Conservation (phyloP, 1,140 invertebrate genomes). For the Euwallacea similis region DNA sequence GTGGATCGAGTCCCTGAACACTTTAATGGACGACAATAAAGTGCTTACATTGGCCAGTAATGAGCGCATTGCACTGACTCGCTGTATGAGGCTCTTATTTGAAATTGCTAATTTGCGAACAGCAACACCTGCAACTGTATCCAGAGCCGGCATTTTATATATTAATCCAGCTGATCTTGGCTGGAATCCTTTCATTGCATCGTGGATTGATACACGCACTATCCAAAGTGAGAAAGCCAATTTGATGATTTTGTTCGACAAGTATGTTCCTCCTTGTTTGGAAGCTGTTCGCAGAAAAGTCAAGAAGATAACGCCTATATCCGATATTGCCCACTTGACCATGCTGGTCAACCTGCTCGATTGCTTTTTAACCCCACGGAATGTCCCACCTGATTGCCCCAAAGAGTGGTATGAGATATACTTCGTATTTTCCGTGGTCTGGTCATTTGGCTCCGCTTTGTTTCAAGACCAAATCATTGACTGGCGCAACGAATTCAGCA, state of each 20-base stretch:
- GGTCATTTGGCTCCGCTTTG: slow-evolving; percentile 90
- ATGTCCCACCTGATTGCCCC: slow-evolving; percentile 81
- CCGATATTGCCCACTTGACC: slow-evolving; percentile 88
- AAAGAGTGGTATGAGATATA: slow-evolving; percentile 94
- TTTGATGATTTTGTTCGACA: slow-evolving; percentile 88
- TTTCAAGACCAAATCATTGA: slow-evolving; percentile 88
- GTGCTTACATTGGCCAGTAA: slow-evolving; percentile 91
- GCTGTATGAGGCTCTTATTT: slow-evolving; percentile 88
- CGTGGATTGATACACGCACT: slow-evolving; percentile 86
- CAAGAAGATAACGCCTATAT: slow-evolving; percentile 89
- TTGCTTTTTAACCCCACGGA: slow-evolving; percentile 77
- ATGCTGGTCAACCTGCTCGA: slow-evolving; percentile 90
- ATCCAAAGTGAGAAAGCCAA: slow-evolving; percentile 74
- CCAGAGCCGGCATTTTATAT: slow-evolving; percentile 86
- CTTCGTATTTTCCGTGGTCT: slow-evolving; percentile 88
- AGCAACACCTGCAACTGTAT: slow-evolving; percentile 94
- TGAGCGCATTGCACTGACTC: slow-evolving; percentile 89
- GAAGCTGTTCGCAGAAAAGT: slow-evolving; percentile 78
- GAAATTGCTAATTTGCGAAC: slow-evolving; percentile 92
- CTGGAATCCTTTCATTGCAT: slow-evolving; percentile 92
- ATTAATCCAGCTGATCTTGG: slow-evolving; percentile 94
- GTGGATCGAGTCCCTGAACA: slow-evolving; percentile 96
- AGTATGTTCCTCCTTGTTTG: slow-evolving; percentile 86
- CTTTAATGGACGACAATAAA: slow-evolving; percentile 85
- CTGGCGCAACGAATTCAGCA: slow-evolving; percentile 91